Evolutionary conservation across 2,113 vertebrate species (phyloP).

Genomic region (Platichthys flesus): DNA sequence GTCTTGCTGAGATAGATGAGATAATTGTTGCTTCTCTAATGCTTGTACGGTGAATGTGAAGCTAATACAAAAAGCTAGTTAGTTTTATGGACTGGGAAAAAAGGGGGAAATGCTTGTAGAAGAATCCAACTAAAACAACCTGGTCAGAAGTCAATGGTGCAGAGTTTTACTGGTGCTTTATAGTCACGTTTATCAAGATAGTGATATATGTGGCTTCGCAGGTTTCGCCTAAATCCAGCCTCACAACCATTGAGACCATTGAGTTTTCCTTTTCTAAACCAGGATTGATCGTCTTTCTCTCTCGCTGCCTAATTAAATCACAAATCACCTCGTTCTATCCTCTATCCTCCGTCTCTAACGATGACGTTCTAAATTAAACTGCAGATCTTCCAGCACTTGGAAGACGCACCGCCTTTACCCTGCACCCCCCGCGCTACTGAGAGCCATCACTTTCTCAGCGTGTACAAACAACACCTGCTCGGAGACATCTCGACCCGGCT

Average conservation of each 20-base stretch:
- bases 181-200: no score
- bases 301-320: slow-evolving; percentile 1
- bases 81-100: no score
- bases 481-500: slow-evolving; percentile 17
- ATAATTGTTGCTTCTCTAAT: no score
- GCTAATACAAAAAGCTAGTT: no score
- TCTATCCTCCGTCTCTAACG: slow-evolving; percentile 1
- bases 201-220: no score
- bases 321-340: slow-evolving; percentile 6
- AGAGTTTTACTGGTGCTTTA: no score
- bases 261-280: neutral
- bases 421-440: neutral
- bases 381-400: slow-evolving; percentile 14
- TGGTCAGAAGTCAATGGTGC: no score
- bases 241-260: neutral
- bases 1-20: no score
- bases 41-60: no score
- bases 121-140: no score
- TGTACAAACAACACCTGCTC: slow-evolving; percentile 59
- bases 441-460: slow-evolving; percentile 22
- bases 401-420: neutral
- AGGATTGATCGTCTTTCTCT: neutral
- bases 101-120: no score
- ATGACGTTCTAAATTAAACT: slow-evolving; percentile 16
- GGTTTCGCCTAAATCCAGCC: neutral